These are phyloP conservation scores for Dasysyrphus albostriatus DNA, from an alignment of 2,888 invertebrate species.

Conservation along the genomic window DNA sequence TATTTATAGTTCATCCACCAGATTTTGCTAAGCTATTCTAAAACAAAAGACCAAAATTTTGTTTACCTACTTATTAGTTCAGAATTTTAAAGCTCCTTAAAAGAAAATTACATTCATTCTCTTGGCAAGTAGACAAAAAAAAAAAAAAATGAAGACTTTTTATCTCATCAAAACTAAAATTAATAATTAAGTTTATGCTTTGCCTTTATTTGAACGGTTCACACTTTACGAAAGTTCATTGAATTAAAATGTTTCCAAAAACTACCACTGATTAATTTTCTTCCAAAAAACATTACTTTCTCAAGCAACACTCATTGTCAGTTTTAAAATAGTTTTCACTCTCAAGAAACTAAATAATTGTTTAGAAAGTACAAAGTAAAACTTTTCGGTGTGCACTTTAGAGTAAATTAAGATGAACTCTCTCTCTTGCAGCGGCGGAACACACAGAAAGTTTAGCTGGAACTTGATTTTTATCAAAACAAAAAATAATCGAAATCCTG, in stretches of 20 bases:
- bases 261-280: neutral
- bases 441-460: conserved; percentile 26
- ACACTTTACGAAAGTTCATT: neutral
- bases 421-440: neutral
- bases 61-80: no score
- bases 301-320: conserved; percentile 1
- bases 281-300: neutral
- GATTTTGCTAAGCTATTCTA: no score
- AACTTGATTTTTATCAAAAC: conserved; percentile 18
- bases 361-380: conserved; percentile 20
- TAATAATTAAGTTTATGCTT: neutral
- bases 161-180: neutral
- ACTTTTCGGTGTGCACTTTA: conserved; percentile 48
- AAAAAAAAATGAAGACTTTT: neutral
- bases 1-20: no score
- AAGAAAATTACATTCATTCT: no score
- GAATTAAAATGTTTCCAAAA: neutral
- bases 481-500: conserved; percentile 15
- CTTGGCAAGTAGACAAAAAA: no score
- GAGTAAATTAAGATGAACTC: conserved; percentile 39
- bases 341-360: conserved; percentile 37
- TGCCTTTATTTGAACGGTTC: neutral
- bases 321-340: conserved; percentile 25
- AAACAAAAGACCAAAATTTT: no score
- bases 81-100: no score